Base-by-base conservation (phyloP, 2,797 vertebrate genomes). In the Crocodylus rhombifer region DNA sequence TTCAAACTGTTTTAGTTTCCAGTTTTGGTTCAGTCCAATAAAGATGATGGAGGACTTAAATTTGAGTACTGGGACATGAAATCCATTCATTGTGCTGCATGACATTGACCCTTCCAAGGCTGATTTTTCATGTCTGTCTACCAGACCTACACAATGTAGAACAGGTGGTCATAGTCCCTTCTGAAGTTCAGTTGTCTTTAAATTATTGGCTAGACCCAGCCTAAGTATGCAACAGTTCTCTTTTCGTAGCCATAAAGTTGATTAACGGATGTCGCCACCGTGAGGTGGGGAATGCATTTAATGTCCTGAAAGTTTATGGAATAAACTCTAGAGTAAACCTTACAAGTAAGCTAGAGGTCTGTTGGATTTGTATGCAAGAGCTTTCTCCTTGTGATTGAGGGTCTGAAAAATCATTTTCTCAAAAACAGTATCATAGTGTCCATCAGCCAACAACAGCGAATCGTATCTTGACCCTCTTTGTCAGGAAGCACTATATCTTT, bases 401-500 rank as follows among this genome's bases (percentile, higher is more conserved):
- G 5, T 57, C 2, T 89, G 67, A 63, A 92, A 33, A 75, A 90
- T 88, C 78, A 3, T 95, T 78, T 94, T 87, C 90, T 94, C 61
- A 5, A 58, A 83, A 90, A 36, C 42, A 51, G 42, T 51, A 71
- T 20, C 30, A 14, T 33, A 36, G 15, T 86, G 61, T 90, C 60
- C 89, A 30, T 80, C 84, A 58, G 82, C 42, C 42, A 51, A 51
- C 42, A 51, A 51, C 42, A 93, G 75, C 95, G 89, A 95, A 96
- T 91, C 82, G 60, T 42, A 87, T 94, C 86, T 95, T 80, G 86
- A 96, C 93, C 93, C 95, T 96, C 95, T 94, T 95, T 97, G 42
- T 84, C 94, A 96, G 96, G 94, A 93, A 93, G 91, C 91, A 90
- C 94, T 88, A 94, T 92, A 87, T 92, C 92, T 92, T 90, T 93